Conservation (phyloP, 92 coral and sea anemone species). For the Epizoanthus illoricatus region DNA sequence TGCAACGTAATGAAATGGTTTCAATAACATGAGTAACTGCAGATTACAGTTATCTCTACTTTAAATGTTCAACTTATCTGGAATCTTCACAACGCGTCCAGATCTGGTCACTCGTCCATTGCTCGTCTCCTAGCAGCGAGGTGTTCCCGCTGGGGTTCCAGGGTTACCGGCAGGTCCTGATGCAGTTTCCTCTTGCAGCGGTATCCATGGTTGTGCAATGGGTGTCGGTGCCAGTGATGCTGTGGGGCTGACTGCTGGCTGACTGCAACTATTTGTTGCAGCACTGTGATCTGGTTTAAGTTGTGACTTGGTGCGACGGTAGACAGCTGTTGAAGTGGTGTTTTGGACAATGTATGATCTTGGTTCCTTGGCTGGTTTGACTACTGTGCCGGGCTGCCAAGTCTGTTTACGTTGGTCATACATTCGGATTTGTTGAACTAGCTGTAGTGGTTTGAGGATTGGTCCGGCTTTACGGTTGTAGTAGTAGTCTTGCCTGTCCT, state of each 20-base stretch:
- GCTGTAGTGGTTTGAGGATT: constrained; percentile 22
- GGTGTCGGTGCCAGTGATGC: neutral
- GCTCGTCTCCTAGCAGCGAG: too few relatives aligned
- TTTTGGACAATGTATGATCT: constrained; percentile 36
- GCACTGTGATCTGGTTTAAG: constrained; percentile 13
- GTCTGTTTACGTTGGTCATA: neutral
- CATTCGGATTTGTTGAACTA: constrained; percentile 25
- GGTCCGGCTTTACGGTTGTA: constrained; percentile 55
- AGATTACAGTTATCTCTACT: too few relatives aligned
- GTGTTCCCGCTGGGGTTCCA: too few relatives aligned
- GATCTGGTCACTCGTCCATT: too few relatives aligned
- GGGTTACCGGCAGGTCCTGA: too few relatives aligned
- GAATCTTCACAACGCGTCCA: too few relatives aligned
- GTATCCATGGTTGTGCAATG: neutral
- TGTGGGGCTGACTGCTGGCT: constrained; percentile 14
- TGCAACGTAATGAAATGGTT: too few relatives aligned
- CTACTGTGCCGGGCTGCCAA: too few relatives aligned
- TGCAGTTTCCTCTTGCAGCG: neutral
- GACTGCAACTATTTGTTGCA: neutral
- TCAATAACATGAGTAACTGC: too few relatives aligned
- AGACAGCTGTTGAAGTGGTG: neutral
- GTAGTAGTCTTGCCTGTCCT: constrained; percentile 40
- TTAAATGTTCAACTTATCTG: too few relatives aligned
- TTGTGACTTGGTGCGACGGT: constrained; percentile 24
- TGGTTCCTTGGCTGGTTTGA: constrained; percentile 1